Evolutionary conservation across 2,113 vertebrate genomes (phyloP), one percentile per base, ranked within the genome.

Genomic region (Probosciger aterrimus): DNA sequence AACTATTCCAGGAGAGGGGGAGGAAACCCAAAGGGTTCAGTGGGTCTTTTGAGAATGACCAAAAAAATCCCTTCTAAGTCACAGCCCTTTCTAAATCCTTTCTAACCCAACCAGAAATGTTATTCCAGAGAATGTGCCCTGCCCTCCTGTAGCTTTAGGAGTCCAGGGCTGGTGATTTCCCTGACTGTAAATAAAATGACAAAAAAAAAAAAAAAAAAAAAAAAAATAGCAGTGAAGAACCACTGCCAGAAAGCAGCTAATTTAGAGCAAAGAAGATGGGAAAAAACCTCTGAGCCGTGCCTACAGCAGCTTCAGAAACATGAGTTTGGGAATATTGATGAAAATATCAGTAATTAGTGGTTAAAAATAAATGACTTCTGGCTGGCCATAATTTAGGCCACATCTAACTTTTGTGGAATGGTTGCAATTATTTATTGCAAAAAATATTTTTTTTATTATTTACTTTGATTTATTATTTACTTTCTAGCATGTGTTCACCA

Each of bases 271-370:
- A 64, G 5, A 41, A 47, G 69, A 30, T 9, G 5, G 6, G 3
- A 57, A 65, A 25, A 74, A 87, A 49, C 0, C 7, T 52, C 27
- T 5, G 5, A 20, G 3, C 10, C 1, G 0, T 43, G 16, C 23
- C 37, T 86, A 33, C 23, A 69, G 33, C 37, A 53, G 44, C 53
- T 80, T 49, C 24, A 86, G 63, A 89, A 82, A 23, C 3, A 41
- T 0, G 6, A 47, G 12, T 46, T 80, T 44, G 11, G 15, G 23
- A 77, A 62, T 59, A 43, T 24, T 53, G 74, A 77, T 76, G 23
- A 86, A 91, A 95, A 41, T 39, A 86, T 41, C 14, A 41, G 18
- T 46, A 82, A 76, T 49, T 53, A 77, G 70, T 80, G 31, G 13
- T 77, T 74, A 82, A 65, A 92, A 87, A 86, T 52, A 49, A 69